Conservation (phyloP, 2,888 invertebrate genomes). For the Lochmaea crataegi region DNA sequence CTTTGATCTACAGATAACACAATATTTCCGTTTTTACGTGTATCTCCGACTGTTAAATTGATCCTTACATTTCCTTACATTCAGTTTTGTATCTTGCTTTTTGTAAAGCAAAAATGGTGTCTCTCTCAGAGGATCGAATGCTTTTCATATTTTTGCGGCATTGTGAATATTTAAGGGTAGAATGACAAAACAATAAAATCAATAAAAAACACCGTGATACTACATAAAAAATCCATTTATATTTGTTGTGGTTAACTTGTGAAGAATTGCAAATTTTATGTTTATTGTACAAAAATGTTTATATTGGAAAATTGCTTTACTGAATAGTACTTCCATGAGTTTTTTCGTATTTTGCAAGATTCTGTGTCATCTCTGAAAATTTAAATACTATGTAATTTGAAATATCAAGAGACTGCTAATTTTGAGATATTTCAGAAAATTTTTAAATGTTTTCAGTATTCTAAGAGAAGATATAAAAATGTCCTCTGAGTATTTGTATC, state of each 20-base stretch:
- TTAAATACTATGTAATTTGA: too few relatives aligned
- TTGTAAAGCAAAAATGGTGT: background rate
- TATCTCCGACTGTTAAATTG: background rate
- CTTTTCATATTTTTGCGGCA: background rate
- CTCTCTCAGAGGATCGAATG: background rate
- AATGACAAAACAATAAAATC: background rate
- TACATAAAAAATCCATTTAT: background rate
- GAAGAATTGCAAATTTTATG: background rate
- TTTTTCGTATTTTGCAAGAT: too few relatives aligned
- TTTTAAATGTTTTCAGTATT: too few relatives aligned
- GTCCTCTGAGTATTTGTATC: too few relatives aligned
- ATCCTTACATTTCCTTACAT: background rate
- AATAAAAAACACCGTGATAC: background rate
- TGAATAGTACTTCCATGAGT: too few relatives aligned
- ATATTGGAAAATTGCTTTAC: too few relatives aligned
- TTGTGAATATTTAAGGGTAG: background rate
- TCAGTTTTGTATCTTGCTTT: background rate
- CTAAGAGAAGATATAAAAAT: too few relatives aligned
- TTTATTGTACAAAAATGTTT: too few relatives aligned
- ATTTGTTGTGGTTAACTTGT: background rate
- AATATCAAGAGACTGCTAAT: too few relatives aligned
- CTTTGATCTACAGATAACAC: constrained; percentile 13
- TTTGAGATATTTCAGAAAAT: too few relatives aligned
- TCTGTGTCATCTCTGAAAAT: too few relatives aligned
- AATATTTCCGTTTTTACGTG: constrained; percentile 1